Base-by-base conservation (phyloP, 2,797 vertebrate genomes). In the Silurus lanzhouensis region DNA sequence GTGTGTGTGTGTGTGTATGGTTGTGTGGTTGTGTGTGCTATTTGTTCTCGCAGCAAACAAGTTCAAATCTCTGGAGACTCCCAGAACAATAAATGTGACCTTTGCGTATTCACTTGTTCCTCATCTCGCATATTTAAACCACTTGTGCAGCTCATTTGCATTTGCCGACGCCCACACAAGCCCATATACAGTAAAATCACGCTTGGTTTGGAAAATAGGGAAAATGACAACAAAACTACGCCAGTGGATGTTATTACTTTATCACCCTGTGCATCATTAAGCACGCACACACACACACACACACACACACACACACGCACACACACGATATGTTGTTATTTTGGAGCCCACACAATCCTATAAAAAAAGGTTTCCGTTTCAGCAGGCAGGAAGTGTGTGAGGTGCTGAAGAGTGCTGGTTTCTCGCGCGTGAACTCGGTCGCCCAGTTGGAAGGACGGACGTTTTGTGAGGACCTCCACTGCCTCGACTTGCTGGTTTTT, bases 391-490 rank as follows among this genome's bases (percentile, higher is more conserved):
- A 97, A 78, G 94, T 96, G 89, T 92, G 91, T 64, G 82, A 83
- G 58, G 91, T 90, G 85, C 92, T 98, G 92, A 92, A 91, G 92
- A 89, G 55, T 31, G 92, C 90, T 0, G 96, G 96, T 63, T 95
- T 97, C 90, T 91, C 68, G 1, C 93, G 92, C 88, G 96, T 96
- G 84, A 89, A 93, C 71, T 97, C 94, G 7, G 85, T 96, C 13
- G 89, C 91, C 75, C 91, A 95, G 86, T 89, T 96, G 17, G 85
- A 92, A 60, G 93, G 89, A 85, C 93, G 91, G 84, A 95, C 92
- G 0, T 98, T 96, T 91, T 96, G 95, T 88, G 75, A 92, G 92
- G 97, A 99, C 90, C 90, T 92, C 1, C 96, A 97, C 85, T 98
- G 96, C 86, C 87, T 86, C 6, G 95, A 99, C 91, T 91, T 95